Base-by-base conservation (phyloP, 2,888 invertebrate species). In the Tanaodytes sp. region DNA sequence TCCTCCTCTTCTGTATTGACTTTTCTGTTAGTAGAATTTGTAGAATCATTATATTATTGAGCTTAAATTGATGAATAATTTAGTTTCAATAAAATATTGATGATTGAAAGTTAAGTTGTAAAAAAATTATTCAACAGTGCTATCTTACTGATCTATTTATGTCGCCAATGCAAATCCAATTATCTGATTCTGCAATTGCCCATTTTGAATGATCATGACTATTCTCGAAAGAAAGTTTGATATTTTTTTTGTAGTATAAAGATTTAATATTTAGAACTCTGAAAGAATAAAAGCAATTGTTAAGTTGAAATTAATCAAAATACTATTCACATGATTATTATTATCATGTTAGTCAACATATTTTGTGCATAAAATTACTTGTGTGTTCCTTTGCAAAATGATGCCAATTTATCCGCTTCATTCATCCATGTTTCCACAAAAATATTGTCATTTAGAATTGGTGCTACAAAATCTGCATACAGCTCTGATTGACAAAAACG, bases 111-210 rank as follows among this genome's bases (percentile, higher is more conserved):
- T n/a, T n/a, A n/a, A n/a, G n/a, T n/a, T n/a, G n/a, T n/a, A n/a
- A n/a, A n/a, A n/a, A n/a, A n/a, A n/a, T n/a, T n/a, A n/a, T n/a
- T n/a, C n/a, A n/a, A n/a, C n/a, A n/a, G 33, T 18, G 12, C 15
- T 23, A 19, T 80, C 88, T 88, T 84, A 93, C 94, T 85, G 92
- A 92, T 88, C 97, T 88, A 82, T 97, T 97, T 62, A 97, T 96
- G 82, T 97, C 97, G 2, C 96, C 97, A n/a, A 97, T 90, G 83
- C 97, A 97, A 73, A 93, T 90, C 93, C 94, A 96, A 71, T 88
- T 87, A 67, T 87, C 11, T 23, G 23, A 5, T 23, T 23, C 23
- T 23, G 23, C 4, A 11, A 94, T 90, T 2, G 93, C 91, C 93
- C 94, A 95, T 84, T 95, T 96, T 0, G 95, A 94, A 83, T 96